Evolutionary conservation across 2,113 vertebrate genomes (phyloP), one percentile per base, ranked within the genome.

Genomic region (Myanophis thanlyinensis): DNA sequence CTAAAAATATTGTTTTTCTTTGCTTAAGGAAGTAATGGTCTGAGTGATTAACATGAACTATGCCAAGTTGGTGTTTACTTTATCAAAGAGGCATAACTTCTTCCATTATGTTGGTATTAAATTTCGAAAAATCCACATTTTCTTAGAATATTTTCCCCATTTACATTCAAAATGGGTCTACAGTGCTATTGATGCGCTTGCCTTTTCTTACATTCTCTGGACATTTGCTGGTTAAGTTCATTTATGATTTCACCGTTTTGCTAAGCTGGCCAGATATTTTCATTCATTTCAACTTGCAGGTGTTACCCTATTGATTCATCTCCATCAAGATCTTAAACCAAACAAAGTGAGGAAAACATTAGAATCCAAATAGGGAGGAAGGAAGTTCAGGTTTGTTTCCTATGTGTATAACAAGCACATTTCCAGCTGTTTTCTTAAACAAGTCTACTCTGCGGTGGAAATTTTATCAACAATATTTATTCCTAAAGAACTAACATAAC

Each of bases 261-360:
- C 89, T 91, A 80, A 91, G 91, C 88, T 93, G 73, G 91, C 3
- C 22, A 95, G 94, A 93, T 88, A 92, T 93, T 96, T 91, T 94
- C 89, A 51, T 91, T 94, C 89, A 51, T 93, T 95, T 92, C 94
- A 96, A 96, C 67, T 49, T 95, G 94, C 96, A 97, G 97, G 96
- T 97, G 97, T 94, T 94, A 10, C 13, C 94, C 92, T 96, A 94
- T 97, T 97, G 97, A 95, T 96, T 95, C 93, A 94, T 93, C 89
- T 85, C 95, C 94, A 93, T 89, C 92, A 95, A 95, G 90, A n/a
- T 94, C 94, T 94, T 93, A 91, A 95, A 90, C 0, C 56, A 95
- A 96, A 97, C 97, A 97, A 97, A 97, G 96, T 93, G 96, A 97
- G 97, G 97, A 97, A 97, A 97, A 95, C 90, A 46, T 47, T 27